Evolutionary conservation across 1,140 invertebrate genomes (phyloP).

Genomic region (Planococcus citri): DNA sequence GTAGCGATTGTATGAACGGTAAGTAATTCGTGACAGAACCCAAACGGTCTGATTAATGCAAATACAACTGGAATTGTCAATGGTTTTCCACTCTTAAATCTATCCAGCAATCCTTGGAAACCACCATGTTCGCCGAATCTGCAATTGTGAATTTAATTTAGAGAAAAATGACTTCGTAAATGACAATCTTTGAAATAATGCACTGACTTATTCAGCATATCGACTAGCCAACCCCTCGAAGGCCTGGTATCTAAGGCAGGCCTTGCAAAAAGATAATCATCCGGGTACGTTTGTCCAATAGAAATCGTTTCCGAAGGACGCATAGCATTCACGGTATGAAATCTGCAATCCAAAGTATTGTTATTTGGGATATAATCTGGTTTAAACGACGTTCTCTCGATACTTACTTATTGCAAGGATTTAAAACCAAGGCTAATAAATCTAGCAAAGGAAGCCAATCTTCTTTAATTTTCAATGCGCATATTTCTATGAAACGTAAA

Average conservation of each 20-base stretch:
- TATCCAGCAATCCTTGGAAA: conserved; percentile 73
- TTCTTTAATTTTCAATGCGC: conserved; percentile 76
- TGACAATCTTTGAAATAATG: not conserved
- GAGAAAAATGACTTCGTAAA: not conserved
- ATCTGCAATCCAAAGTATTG: conserved; percentile 41
- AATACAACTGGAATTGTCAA: conserved; percentile 68
- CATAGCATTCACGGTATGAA: conserved; percentile 83
- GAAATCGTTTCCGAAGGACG: conserved; percentile 67
- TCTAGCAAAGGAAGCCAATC: conserved; percentile 90
- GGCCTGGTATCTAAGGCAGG: conserved; percentile 60
- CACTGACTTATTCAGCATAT: conserved; percentile 74
- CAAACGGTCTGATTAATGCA: conserved; percentile 79
- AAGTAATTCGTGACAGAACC: conserved; percentile 80
- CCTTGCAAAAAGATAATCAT: conserved; percentile 69
- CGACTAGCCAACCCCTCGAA: conserved; percentile 84
- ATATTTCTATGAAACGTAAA: conserved; percentile 79
- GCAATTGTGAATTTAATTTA: conserved; percentile 24
- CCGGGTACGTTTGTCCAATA: conserved; percentile 42
- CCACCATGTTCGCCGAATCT: conserved; percentile 79
- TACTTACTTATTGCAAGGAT: conserved; percentile 78
- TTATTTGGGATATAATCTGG: not conserved
- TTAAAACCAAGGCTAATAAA: conserved; percentile 82
- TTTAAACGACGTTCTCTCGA: not conserved
- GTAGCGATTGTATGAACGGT: conserved; percentile 80
- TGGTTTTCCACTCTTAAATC: conserved; percentile 63